phyloP scores from a whole-genome alignment of 2,888 invertebrate genomes.

The Diaphora mendica region DNA sequence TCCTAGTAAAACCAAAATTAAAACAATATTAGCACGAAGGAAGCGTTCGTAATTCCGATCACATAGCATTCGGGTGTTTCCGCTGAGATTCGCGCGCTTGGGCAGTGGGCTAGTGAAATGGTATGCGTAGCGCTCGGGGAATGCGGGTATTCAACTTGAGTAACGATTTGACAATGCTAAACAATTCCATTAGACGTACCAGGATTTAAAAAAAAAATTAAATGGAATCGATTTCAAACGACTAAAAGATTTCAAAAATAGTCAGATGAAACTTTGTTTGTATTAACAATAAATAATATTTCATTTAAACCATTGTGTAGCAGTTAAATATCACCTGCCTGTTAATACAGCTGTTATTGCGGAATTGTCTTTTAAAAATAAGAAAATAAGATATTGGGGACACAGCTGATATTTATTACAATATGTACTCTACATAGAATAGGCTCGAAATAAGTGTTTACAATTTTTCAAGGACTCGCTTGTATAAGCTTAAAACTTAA shows the following conservation, averaged over 20 bases:
- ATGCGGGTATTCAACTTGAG: constrained; percentile 33
- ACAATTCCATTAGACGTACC: constrained; percentile 28
- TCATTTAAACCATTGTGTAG: neutral
- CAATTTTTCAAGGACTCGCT: neutral
- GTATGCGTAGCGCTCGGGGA: constrained; percentile 39
- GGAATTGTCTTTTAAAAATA: neutral
- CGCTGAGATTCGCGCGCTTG: constrained; percentile 47
- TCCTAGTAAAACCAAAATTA: constrained; percentile 41
- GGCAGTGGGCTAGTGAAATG: constrained; percentile 39
- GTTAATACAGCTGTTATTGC: neutral
- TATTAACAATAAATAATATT: neutral
- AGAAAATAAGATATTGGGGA: neutral
- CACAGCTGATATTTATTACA: neutral
- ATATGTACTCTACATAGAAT: neutral
- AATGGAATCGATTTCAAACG: neutral
- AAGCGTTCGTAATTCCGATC: constrained; percentile 47
- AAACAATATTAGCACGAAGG: constrained; percentile 42
- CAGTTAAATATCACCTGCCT: neutral
- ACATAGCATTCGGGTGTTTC: constrained; percentile 48
- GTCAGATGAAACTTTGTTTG: neutral
- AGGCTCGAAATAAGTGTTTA: neutral
- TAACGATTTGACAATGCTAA: constrained; percentile 35
- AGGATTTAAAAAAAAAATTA: no score
- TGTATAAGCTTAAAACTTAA: neutral
- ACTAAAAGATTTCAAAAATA: neutral